Evolutionary conservation across 1,140 invertebrate species (phyloP), one percentile per base, ranked within the genome.

Genomic region (Leptinotarsa defecta): DNA sequence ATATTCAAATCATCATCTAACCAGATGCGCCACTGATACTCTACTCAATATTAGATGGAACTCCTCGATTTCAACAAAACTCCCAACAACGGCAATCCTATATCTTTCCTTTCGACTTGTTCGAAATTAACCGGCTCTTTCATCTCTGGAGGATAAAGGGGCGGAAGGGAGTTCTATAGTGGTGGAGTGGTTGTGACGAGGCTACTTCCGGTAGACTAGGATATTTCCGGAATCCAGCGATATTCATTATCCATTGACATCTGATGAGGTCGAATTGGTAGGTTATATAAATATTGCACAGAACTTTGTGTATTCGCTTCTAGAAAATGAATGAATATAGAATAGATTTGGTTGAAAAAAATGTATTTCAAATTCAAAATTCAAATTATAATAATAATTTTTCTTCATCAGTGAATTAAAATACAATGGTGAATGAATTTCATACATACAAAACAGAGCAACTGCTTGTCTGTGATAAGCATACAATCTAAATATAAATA

Each of bases 241-340:
- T 83, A 83, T 83, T 83, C 81, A 83, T 83, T 83, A 83, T 83
- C 81, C 81, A 83, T 79, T 79, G 74, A 79, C 80, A 82, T 61
- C 57, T 71, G 52, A 24, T 49, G 57, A 57, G 61, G 57, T 62
- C 70, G 61, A 22, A 64, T 4, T 73, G 19, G 64, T 57, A 8
- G 52, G 17, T 0, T 57, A 1, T 11, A 43, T 43, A 43, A 43
- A 43, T 43, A 43, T 11, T 43, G 34, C 8, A 43, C 0, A 43
- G 2, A 43, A 43, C 8, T 43, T 43, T 43, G 34, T 43, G 6
- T 43, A 43, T 43, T 11, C 5, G 3, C 8, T 43, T 43, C 34
- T 11, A 43, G 34, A 43, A 43, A 43, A 43, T 43, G 8, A 43
- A 8, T 43, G 34, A 11, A 43, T 43, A 8, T 2, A 34, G 8